Conservation (phyloP, 1,140 invertebrate genomes). For the Caenorhabditis remanei region DNA sequence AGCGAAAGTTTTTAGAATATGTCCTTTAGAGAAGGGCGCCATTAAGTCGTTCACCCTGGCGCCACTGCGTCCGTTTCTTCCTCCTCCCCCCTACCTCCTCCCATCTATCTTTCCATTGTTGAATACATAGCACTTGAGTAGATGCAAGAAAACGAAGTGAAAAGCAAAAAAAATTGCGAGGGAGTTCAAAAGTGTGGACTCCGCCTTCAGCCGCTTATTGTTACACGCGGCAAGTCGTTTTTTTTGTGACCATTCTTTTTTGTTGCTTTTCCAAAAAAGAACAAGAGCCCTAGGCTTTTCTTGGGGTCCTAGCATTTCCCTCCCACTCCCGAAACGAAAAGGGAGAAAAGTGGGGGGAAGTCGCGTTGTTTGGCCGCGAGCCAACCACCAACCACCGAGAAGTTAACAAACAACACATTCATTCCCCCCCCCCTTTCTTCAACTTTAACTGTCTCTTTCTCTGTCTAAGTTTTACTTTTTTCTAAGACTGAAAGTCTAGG, state of each 20-base stretch:
- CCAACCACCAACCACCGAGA: slow-evolving; percentile 47
- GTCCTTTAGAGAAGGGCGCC: slow-evolving; percentile 38
- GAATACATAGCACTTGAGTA: slow-evolving; percentile 55
- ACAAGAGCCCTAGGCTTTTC: slow-evolving; percentile 4
- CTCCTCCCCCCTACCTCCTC: neutral
- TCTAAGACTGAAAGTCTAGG: no score
- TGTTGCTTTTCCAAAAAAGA: slow-evolving; percentile 1
- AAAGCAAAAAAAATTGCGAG: no score
- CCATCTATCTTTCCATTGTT: slow-evolving; percentile 37
- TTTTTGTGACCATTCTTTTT: neutral
- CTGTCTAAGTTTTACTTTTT: no score
- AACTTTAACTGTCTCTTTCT: neutral
- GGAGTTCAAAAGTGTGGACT: slow-evolving; percentile 50
- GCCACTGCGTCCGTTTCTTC: slow-evolving; percentile 38
- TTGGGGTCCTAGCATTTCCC: neutral
- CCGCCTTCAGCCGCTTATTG: neutral
- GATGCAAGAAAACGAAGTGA: no score
- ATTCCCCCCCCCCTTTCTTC: slow-evolving; percentile 12
- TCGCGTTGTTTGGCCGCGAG: slow-evolving; percentile 46
- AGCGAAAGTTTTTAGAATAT: slow-evolving; percentile 14
- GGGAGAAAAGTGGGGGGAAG: neutral
- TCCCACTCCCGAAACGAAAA: slow-evolving; percentile 1
- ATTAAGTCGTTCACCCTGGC: slow-evolving; percentile 48
- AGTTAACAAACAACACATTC: slow-evolving; percentile 49
- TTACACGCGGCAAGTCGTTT: neutral